These are phyloP conservation scores for Quiscalus mexicanus DNA, from an alignment of 2,113 vertebrate genomes.

Conservation along the genomic window DNA sequence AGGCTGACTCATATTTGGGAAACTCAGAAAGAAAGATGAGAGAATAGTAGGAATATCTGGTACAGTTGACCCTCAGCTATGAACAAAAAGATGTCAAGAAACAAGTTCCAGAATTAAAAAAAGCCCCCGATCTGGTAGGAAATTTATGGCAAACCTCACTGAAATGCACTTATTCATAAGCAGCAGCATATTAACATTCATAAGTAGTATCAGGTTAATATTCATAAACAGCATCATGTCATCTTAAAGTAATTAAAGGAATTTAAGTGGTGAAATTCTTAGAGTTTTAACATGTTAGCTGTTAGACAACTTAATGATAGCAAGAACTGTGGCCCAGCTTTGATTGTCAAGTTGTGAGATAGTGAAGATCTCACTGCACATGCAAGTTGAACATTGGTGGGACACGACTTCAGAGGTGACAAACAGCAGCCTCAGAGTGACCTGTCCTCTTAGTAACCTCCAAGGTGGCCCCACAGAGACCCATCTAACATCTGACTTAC, in stretches of 20 bases:
- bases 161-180: neutral
- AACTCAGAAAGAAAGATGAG: neutral
- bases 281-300: neutral
- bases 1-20: neutral
- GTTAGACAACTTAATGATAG: slow-evolving; percentile 23
- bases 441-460: neutral
- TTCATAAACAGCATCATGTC: neutral
- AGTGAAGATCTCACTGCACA: neutral
- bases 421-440: neutral
- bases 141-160: neutral
- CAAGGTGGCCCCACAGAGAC: neutral
- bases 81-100: neutral
- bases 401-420: accelerated
- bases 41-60: neutral
- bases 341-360: neutral
- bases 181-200: neutral
- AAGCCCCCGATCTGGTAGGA: neutral
- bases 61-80: neutral
- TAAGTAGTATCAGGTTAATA: neutral
- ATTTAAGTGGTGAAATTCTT: neutral
- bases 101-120: neutral
- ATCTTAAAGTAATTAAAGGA: slow-evolving; percentile 19
- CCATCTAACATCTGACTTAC: neutral
- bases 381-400: neutral
- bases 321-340: neutral